A percentile compares a stretch with the other conserved stretches of the same genome.
These are phyloP conservation scores for Hydrolagus affinis DNA, from an alignment of 2,113 vertebrate species.

Conservation along the genomic window DNA sequence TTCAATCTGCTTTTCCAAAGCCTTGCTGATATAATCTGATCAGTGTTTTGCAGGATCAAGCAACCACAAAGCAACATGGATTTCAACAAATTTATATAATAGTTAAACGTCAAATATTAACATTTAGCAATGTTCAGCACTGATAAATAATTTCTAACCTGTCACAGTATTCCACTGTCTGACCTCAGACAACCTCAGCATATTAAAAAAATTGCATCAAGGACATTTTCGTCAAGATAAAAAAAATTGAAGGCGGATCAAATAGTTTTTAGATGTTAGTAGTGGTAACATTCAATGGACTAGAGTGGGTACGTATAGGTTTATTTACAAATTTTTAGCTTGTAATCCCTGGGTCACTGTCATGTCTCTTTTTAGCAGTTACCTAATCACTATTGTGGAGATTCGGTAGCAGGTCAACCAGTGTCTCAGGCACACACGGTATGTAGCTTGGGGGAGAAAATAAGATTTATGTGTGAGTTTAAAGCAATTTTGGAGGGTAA, in stretches of 20 bases:
- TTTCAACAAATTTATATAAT: not conserved
- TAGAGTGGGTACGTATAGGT: too few relatives aligned
- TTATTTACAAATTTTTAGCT: too few relatives aligned
- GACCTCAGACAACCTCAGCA: not conserved
- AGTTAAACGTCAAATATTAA: not conserved
- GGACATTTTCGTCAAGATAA: not conserved
- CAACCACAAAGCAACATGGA: too few relatives aligned
- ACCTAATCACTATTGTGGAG: not conserved
- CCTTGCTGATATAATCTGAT: constrained; percentile 17
- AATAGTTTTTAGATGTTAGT: too few relatives aligned
- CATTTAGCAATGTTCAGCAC: not conserved
- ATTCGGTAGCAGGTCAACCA: not conserved
- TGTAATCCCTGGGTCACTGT: too few relatives aligned
- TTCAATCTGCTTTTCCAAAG: not conserved
- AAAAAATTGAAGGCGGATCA: too few relatives aligned
- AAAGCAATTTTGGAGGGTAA: not conserved
- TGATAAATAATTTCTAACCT: not conserved
- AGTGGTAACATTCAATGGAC: too few relatives aligned
- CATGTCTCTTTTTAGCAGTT: not conserved
- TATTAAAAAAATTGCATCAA: not conserved
- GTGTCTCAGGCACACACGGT: too few relatives aligned
- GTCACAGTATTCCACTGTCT: not conserved
- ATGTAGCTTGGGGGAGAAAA: not conserved
- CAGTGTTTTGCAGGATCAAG: not conserved
- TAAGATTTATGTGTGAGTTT: not conserved